A percentile compares a stretch with the other conserved stretches of the same genome.
phyloP scores from a whole-genome alignment of 92 coral and sea anemone genomes.

The Scolanthus callimorphus region DNA sequence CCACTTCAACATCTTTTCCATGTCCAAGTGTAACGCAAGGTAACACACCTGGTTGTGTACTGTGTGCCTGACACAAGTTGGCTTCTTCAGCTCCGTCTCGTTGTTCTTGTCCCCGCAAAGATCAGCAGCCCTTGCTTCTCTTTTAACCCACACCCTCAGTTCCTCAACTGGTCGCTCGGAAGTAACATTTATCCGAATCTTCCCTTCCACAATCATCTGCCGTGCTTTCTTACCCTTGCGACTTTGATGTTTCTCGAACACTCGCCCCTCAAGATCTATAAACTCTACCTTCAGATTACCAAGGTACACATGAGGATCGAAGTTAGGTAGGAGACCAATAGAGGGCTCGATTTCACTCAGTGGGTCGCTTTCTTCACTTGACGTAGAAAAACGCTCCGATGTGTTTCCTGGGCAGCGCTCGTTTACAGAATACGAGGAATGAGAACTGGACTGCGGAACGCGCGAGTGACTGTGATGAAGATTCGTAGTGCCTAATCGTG shows the following conservation, averaged over 20 bases:
- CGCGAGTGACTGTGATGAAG: too few species aligned
- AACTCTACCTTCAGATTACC: slow-evolving; percentile 33
- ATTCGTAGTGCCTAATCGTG: too few species aligned
- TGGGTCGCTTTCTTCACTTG: slow-evolving; percentile 19
- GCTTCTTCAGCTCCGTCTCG: slow-evolving; percentile 28
- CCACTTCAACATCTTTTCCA: too few species aligned
- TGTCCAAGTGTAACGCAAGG: too few species aligned
- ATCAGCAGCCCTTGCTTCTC: slow-evolving; percentile 62
- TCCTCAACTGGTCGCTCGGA: slow-evolving; percentile 38
- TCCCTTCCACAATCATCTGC: slow-evolving; percentile 73
- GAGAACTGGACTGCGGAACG: too few species aligned
- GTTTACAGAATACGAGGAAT: too few species aligned
- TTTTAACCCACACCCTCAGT: slow-evolving; percentile 58
- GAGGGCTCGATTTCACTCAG: slow-evolving; percentile 28
- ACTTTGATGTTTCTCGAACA: slow-evolving; percentile 83
- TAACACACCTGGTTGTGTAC: slow-evolving; percentile 20
- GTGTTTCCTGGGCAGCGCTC: too few species aligned
- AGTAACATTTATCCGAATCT: slow-evolving; percentile 53
- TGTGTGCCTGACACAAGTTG: slow-evolving; percentile 21
- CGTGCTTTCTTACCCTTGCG: slow-evolving; percentile 78
- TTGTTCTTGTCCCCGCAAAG: slow-evolving; percentile 61
- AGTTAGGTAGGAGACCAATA: slow-evolving; percentile 13
- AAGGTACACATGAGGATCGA: slow-evolving; percentile 10
- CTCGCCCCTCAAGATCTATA: slow-evolving; percentile 43
- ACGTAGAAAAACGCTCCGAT: too few species aligned